Evolutionary conservation across 92 coral and sea anemone genomes (phyloP).

Genomic region (Metridium senile): DNA sequence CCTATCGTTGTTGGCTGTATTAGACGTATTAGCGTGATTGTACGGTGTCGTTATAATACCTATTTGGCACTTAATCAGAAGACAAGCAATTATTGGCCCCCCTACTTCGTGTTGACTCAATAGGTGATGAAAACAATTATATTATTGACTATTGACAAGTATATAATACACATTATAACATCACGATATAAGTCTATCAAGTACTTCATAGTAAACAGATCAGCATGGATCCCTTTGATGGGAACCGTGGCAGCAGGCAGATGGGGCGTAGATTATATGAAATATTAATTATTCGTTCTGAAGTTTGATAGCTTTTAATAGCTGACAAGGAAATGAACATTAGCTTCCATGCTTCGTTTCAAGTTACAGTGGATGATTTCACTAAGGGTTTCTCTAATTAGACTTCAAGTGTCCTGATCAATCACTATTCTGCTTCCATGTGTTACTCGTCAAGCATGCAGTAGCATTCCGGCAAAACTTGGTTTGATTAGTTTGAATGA

Average conservation of each 20-base stretch:
- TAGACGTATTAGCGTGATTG: constrained; percentile 10
- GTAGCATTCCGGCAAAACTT: too few relatives aligned
- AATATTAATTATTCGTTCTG: background rate
- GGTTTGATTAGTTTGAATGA: too few relatives aligned
- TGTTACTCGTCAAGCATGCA: background rate
- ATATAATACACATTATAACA: too few relatives aligned
- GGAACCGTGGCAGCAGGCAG: too few relatives aligned
- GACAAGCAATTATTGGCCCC: background rate
- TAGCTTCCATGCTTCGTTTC: background rate
- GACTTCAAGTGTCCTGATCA: too few relatives aligned
- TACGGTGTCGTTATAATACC: background rate
- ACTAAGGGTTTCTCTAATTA: too few relatives aligned
- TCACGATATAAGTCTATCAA: background rate
- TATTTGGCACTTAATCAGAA: background rate
- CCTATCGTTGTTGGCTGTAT: background rate
- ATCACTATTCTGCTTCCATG: background rate
- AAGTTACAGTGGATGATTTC: too few relatives aligned
- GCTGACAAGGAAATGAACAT: background rate
- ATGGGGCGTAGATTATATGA: too few relatives aligned
- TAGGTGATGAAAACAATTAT: background rate
- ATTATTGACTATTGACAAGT: background rate
- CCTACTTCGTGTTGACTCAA: constrained; percentile 16
- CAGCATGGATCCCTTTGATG: background rate
- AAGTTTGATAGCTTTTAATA: background rate
- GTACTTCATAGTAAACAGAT: background rate